Base-by-base conservation (phyloP, 2,113 vertebrate genomes). In the Siniperca knerii region DNA sequence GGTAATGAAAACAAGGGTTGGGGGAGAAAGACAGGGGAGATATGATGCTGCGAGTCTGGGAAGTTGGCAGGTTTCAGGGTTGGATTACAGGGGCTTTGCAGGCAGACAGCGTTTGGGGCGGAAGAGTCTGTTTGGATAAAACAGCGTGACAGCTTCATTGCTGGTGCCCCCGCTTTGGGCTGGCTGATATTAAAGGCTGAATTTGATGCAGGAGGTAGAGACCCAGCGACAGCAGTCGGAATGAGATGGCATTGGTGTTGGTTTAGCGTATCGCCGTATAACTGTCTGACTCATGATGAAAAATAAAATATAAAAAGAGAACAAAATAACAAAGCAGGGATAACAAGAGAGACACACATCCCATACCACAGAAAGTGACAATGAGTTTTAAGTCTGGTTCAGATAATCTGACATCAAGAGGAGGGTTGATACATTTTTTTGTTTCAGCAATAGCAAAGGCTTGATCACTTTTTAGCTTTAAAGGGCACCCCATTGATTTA, bases 51-150 rank as follows among this genome's bases (percentile, higher is more conserved):
- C 12, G 44, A 86, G 71, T 67, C 12, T 35, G 65, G 20, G 80
- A 93, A 85, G 90, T 78, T 82, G 82, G 77, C 66, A 79, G 80
- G 77, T 87, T 74, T 80, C 79, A 48, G 68, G 73, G 77, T 77
- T 83, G 90, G 86, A 94, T 90, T 95, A 94, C 81, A 90, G 85
- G 62, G 77, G 81, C 87, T 93, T 92, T 91, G 81, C 78, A 84
- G 79, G 72, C 89, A 86, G 87, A 90, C 87, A 62, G 64, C 15
- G 33, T 89, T 86, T 61, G 57, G 86, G 69, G 73, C 42, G 46
- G 82, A 82, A 67, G 62, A 87, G 82, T 80, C 52, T 79, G 80
- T 90, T 82, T 89, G 85, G 84, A 87, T 92, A 85, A 90, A 82
- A 86, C 77, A 79, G 84, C 71, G 10, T 85, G 87, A 89, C 85